phyloP scores from a whole-genome alignment of 2,113 vertebrate species.

The Cromileptes altivelis region DNA sequence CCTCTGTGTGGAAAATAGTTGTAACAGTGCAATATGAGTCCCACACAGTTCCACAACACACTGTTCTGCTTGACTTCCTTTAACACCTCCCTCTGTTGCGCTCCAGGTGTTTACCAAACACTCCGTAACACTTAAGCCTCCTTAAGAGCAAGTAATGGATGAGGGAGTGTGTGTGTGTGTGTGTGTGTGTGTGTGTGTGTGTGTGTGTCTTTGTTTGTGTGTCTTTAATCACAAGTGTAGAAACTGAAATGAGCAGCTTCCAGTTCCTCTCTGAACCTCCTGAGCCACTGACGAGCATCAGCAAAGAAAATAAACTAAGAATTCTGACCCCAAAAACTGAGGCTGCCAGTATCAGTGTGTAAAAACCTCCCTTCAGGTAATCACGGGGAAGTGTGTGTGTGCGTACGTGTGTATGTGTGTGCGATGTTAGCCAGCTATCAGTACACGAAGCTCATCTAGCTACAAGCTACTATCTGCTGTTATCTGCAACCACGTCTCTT shows the following conservation, averaged over 20 bases:
- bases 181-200: conserved; percentile 2
- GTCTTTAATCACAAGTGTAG: no score
- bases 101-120: conserved; percentile 47
- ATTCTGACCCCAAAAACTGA: neutral
- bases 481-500: conserved; percentile 48
- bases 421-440: neutral
- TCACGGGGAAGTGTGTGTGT: neutral
- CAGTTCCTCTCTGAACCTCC: neutral
- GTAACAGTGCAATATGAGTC: neutral
- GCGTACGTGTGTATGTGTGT: conserved; percentile 33
- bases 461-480: conserved; percentile 39
- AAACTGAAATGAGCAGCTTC: neutral
- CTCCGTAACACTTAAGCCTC: conserved; percentile 34
- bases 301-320: neutral
- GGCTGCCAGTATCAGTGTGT: neutral
- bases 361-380: conserved; percentile 18
- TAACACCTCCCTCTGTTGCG: conserved; percentile 47
- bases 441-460: conserved; percentile 17
- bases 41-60: neutral
- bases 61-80: neutral
- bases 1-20: neutral
- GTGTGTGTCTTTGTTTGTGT: neutral
- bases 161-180: neutral
- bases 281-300: neutral
- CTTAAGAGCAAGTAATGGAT: conserved; percentile 5